Evolutionary conservation across 2,888 invertebrate genomes (phyloP), one percentile per base, ranked within the genome.

Genomic region (Margaritifera margaritifera): DNA sequence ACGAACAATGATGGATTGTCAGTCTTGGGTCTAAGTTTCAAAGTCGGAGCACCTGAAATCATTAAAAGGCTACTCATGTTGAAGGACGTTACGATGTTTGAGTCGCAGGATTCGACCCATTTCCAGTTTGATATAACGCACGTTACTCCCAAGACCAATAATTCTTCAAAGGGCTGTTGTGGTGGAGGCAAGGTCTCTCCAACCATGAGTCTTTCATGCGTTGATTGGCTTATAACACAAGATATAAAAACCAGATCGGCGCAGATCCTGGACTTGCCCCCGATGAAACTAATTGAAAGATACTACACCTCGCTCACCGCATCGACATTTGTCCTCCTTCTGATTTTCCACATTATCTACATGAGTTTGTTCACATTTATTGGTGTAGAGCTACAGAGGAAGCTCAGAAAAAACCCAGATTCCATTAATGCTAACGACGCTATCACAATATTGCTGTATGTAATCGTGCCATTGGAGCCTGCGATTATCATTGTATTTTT

Each of bases 261-360:
- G 1, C 71, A 79, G 20, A 83, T 88, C 31, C 75, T 89, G 6
- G 86, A 87, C 66, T 75, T 88, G 19, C 79, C 81, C 56, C 87
- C 88, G 2, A 78, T 89, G 24, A 74, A 74, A 51, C 74, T 83
- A 55, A 79, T 89, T 15, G 86, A 86, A 61, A 68, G 74, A 25
- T 83, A 85, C 66, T 87, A 87, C 73, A 84, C 82, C 67, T 77
- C 72, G 0, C 80, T 85, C 53, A 86, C 85, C 24, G 82, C 84
- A 42, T 84, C 83, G 81, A 82, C 83, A 8, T 88, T 86, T 72
- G 77, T 75, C 2, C 61, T 84, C 4, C 68, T 88, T 8, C 83
- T 88, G 79, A 18, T 82, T 6, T 55, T 86, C 20, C 89, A 89
- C 71, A 82, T 88, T 25, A 60, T 76, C 15, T 88, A 88, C 75